A percentile compares a stretch with the other conserved stretches of the same genome.
phyloP scores from a whole-genome alignment of 2,888 invertebrate species.

The Muscina levida region DNA sequence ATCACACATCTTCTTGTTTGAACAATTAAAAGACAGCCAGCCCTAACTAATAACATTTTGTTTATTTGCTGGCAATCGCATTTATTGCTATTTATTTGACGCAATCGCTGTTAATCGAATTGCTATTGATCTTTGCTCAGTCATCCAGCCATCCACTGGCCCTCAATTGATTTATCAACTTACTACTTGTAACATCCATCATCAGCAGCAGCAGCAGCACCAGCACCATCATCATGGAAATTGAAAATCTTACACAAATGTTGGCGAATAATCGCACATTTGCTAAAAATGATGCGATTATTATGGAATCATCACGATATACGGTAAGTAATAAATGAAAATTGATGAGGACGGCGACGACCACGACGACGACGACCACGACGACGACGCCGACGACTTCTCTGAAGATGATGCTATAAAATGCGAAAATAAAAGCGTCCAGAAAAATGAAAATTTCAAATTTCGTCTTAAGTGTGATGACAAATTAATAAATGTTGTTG shows the following conservation, averaged over 20 bases:
- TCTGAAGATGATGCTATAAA: too few species aligned
- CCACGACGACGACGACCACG: too few species aligned
- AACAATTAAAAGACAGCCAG: constrained; percentile 2
- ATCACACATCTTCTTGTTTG: constrained; percentile 5
- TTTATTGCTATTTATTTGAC: constrained; percentile 28
- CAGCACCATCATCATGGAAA: constrained; percentile 71
- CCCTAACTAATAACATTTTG: neutral
- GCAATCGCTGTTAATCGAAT: neutral
- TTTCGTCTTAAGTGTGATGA: too few species aligned
- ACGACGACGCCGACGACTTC: too few species aligned
- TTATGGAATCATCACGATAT: constrained; percentile 76
- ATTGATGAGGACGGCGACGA: too few species aligned
- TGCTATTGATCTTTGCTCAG: constrained; percentile 1
- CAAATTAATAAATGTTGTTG: too few species aligned
- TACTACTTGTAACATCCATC: neutral
- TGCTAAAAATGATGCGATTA: constrained; percentile 72
- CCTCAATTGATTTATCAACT: neutral
- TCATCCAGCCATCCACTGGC: neutral
- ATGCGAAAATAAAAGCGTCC: too few species aligned
- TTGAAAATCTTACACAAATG: constrained; percentile 74
- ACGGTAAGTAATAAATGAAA: constrained; percentile 76
- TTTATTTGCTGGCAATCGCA: neutral
- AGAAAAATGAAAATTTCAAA: too few species aligned
- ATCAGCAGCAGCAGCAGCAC: neutral
- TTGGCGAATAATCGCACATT: constrained; percentile 72